Base-by-base conservation (phyloP, 2,797 vertebrate genomes). In the Heteromormyrus szaboi region DNA sequence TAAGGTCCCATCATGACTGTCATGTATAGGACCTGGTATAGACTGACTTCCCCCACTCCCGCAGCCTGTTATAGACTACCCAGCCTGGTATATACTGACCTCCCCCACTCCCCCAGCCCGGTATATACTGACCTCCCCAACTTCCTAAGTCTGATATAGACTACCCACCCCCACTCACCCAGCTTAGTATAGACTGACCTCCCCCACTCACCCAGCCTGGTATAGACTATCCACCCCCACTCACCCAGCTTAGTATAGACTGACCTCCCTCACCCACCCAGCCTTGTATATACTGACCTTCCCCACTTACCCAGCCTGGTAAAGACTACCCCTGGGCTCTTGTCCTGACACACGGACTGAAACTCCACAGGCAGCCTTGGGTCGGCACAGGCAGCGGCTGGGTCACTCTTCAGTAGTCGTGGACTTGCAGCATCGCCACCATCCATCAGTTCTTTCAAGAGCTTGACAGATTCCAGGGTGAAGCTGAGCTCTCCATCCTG, bases 401-500 rank as follows among this genome's bases (percentile, higher is more conserved):
- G 11, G 3, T 89, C 89, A 0, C 87, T 86, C 6, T 91, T 62
- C 2, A 89, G 3, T 0, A 93, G 89, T 25, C 2, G 88, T 19
- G 92, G 91, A 68, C 68, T 90, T 0, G 86, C 8, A 1, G 12
- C 2, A 7, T n/a, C 54, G 1, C 93, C 89, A 3, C 86, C 8
- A 17, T 90, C 92, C 93, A 95, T 91, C 89, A 96, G 89, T 85
- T 86, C 88, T 90, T 92, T 94, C 90, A 96, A 93, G 91, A 92
- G 88, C 92, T 94, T 79, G 91, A 95, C 95, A 0, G 95, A 90
- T 89, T 95, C 92, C 68, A 96, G 59, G 1, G 94, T 93, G 81
- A 95, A 96, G 62, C 72, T 92, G 68, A 65, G 91, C 85, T 92
- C 92, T 88, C 93, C 94, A 59, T 93, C 93, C 95, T 95, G 90